Conservation (phyloP, 2,797 vertebrate genomes). For the Pyrocephalus nanus region DNA sequence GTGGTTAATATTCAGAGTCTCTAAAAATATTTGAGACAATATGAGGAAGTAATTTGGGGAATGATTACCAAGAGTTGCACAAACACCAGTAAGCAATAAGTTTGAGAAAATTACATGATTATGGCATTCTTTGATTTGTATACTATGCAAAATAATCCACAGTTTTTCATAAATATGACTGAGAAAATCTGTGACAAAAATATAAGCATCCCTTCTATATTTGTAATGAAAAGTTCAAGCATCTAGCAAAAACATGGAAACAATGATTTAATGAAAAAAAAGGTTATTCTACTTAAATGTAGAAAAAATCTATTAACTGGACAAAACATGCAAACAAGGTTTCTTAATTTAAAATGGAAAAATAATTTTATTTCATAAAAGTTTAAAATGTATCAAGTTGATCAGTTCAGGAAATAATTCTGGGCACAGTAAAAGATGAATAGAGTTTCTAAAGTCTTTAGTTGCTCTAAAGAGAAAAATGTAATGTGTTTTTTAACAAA, state of each 20-base stretch:
- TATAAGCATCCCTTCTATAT: background rate
- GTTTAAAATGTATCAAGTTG: background rate
- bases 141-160: background rate
- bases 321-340: background rate
- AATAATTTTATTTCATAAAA: background rate
- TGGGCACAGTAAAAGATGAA: background rate
- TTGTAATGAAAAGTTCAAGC: background rate
- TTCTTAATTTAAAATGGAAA: background rate
- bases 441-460: background rate
- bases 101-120: slow-evolving; percentile 45
- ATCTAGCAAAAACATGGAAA: background rate
- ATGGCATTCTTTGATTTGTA: background rate
- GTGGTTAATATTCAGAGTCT: background rate
- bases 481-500: background rate
- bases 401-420: background rate
- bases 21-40: slow-evolving; percentile 46
- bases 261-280: background rate
- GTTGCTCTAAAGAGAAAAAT: background rate
- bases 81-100: slow-evolving; percentile 34
- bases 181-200: background rate
- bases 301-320: background rate
- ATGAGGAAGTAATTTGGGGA: slow-evolving; percentile 32
- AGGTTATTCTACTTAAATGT: background rate
- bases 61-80: slow-evolving; percentile 19
- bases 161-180: slow-evolving; percentile 25